Evolutionary conservation across 2,113 vertebrate genomes (phyloP).

Genomic region (Tachuris rubrigastra): DNA sequence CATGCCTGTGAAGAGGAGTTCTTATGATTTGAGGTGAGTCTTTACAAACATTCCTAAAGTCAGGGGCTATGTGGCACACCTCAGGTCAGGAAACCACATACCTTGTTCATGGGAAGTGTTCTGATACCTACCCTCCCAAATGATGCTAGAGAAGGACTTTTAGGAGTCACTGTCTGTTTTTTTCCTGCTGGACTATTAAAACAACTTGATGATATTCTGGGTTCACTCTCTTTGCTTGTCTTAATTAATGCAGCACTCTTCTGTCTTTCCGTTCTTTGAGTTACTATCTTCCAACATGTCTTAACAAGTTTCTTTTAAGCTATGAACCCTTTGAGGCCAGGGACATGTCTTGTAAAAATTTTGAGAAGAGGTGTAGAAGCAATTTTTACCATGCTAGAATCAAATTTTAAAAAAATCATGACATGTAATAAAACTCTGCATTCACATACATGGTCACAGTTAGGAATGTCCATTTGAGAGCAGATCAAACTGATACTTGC

Average conservation of each 20-base stretch:
- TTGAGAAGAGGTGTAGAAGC: not conserved
- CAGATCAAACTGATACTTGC: not conserved
- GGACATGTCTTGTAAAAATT: not conserved
- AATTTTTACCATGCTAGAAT: not conserved
- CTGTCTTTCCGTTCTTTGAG: not conserved
- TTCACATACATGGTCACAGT: not conserved
- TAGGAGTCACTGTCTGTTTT: not conserved
- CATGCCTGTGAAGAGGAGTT: not conserved
- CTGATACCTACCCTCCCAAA: not conserved
- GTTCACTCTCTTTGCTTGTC: not conserved
- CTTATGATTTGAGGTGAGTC: not conserved
- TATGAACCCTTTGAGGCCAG: not conserved
- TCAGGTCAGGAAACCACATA: not conserved
- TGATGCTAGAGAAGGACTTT: not conserved
- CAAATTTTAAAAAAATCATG: slow-evolving; percentile 5
- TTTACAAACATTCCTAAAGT: not conserved
- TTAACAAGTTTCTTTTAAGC: slow-evolving; percentile 30
- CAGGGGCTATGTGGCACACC: not conserved
- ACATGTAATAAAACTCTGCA: not conserved
- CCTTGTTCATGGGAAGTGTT: not conserved
- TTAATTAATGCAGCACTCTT: not conserved
- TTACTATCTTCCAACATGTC: not conserved
- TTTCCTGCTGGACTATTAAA: not conserved
- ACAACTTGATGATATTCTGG: not conserved
- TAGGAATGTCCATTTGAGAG: not conserved